phyloP scores from a whole-genome alignment of 2,888 invertebrate species.

The Papilio elwesi region DNA sequence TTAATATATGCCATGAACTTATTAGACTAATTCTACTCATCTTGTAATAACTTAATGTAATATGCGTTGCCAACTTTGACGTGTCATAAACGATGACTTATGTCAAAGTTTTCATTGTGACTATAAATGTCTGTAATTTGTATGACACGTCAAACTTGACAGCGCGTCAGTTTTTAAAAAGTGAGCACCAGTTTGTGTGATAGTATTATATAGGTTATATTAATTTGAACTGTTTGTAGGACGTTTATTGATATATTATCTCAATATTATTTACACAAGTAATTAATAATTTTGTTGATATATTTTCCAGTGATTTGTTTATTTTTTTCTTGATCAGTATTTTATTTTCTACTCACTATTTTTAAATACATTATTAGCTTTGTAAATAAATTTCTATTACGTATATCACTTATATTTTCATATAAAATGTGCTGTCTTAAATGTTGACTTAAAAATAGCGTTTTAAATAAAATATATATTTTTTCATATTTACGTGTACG shows the following conservation, averaged over 20 bases:
- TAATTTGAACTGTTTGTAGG: slow-evolving; percentile 43
- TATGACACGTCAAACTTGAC: neutral
- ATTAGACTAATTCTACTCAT: slow-evolving; percentile 23
- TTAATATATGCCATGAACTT: neutral
- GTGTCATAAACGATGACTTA: slow-evolving; percentile 8
- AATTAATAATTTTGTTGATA: neutral
- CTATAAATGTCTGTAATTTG: slow-evolving; percentile 3
- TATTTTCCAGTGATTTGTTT: slow-evolving; percentile 43
- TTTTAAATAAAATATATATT: slow-evolving; percentile 73
- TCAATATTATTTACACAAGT: slow-evolving; percentile 38
- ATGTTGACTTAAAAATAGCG: slow-evolving; percentile 59
- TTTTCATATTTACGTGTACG: slow-evolving; percentile 67
- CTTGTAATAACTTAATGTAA: slow-evolving; percentile 30
- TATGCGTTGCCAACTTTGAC: slow-evolving; percentile 17
- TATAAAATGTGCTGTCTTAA: slow-evolving; percentile 65
- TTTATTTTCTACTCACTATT: slow-evolving; percentile 58
- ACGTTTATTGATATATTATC: slow-evolving; percentile 53
- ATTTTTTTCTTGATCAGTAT: slow-evolving; percentile 66
- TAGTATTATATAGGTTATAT: slow-evolving; percentile 59
- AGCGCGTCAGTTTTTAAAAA: slow-evolving; percentile 39
- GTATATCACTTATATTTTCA: slow-evolving; percentile 75
- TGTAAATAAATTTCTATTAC: slow-evolving; percentile 68
- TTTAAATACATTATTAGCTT: slow-evolving; percentile 52
- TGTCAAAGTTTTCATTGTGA: slow-evolving; percentile 1
- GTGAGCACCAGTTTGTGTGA: slow-evolving; percentile 58